phyloP scores from a whole-genome alignment of 2,113 vertebrate genomes.

The Dolichallabes microphthalmus region DNA sequence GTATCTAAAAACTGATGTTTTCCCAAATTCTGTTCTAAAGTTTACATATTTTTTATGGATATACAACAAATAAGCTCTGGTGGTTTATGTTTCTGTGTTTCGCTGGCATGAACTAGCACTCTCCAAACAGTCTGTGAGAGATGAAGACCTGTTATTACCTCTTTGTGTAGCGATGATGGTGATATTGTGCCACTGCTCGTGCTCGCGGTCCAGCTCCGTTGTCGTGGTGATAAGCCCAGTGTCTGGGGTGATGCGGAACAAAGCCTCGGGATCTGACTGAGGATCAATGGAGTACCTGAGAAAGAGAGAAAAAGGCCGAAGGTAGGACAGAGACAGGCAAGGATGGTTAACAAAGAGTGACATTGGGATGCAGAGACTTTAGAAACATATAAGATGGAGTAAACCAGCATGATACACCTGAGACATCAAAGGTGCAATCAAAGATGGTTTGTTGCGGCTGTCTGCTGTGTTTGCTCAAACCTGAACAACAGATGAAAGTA shows the following conservation, averaged over 20 bases:
- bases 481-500: background rate
- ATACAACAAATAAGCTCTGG: background rate
- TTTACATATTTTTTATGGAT: background rate
- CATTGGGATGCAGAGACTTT: background rate
- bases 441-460: background rate
- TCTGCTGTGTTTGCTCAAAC: background rate
- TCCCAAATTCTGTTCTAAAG: background rate
- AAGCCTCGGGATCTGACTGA: slow-evolving; percentile 80
- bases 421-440: slow-evolving; percentile 56
- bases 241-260: slow-evolving; percentile 83
- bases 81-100: background rate
- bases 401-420: slow-evolving; percentile 43
- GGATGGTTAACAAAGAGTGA: background rate
- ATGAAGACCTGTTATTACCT: slow-evolving; percentile 64
- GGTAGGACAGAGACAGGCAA: slow-evolving; percentile 36
- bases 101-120: background rate
- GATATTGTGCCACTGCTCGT: slow-evolving; percentile 83
- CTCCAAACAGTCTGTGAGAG: background rate
- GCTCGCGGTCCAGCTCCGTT: slow-evolving; percentile 81
- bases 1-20: background rate
- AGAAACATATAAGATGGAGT: background rate
- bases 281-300: slow-evolving; percentile 84
- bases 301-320: slow-evolving; percentile 42
- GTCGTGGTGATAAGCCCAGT: slow-evolving; percentile 82
- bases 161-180: slow-evolving; percentile 84